These are phyloP conservation scores for Melieria picta DNA, from an alignment of 2,888 invertebrate species.

Conservation along the genomic window DNA sequence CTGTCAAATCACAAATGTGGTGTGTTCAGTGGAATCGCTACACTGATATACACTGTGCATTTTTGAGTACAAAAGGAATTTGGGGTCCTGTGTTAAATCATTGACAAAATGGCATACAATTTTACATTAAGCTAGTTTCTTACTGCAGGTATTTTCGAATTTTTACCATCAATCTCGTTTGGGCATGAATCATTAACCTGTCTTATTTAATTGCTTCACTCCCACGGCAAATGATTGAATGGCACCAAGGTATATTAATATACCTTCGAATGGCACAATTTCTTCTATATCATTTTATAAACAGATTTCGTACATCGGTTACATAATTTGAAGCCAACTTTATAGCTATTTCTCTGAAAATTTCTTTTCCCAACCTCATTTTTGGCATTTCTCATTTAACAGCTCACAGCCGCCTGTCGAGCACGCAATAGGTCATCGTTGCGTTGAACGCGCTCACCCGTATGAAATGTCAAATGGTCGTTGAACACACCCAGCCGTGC, in stretches of 20 bases:
- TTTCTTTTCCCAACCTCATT: neutral
- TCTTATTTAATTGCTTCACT: too few species aligned
- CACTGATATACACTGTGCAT: constrained; percentile 2
- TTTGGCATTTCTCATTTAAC: neutral
- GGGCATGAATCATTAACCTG: too few species aligned
- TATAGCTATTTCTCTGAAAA: too few species aligned
- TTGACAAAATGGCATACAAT: too few species aligned
- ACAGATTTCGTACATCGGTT: too few species aligned
- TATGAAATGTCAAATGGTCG: constrained; percentile 21
- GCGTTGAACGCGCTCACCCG: neutral
- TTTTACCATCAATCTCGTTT: too few species aligned
- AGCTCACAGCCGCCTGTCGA: neutral
- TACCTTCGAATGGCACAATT: neutral
- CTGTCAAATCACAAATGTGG: constrained; percentile 18
- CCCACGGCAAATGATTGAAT: neutral
- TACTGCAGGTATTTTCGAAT: too few species aligned
- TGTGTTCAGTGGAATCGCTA: constrained; percentile 33
- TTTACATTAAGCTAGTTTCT: too few species aligned
- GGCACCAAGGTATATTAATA: neutral
- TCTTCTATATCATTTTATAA: too few species aligned
- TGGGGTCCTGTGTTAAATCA: too few species aligned
- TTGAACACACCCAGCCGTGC: constrained; percentile 35
- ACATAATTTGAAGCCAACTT: too few species aligned
- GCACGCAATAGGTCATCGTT: neutral
- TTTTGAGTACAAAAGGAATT: too few species aligned